These are phyloP conservation scores for Corbicula japonica DNA, from an alignment of 2,888 invertebrate genomes.

Conservation along the genomic window DNA sequence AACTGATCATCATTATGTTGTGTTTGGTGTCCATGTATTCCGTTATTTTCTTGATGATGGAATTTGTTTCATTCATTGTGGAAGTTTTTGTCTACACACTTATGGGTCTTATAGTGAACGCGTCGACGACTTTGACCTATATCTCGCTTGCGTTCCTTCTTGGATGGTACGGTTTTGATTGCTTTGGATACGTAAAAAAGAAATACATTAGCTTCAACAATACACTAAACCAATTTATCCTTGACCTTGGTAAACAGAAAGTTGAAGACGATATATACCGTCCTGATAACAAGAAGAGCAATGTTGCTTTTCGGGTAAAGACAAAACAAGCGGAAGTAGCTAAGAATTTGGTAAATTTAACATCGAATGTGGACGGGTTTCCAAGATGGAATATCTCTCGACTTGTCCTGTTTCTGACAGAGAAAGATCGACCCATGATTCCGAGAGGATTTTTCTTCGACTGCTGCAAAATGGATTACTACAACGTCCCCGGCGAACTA, in stretches of 20 bases:
- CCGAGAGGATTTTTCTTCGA: constrained; percentile 68
- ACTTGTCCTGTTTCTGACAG: constrained; percentile 61
- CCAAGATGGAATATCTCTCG: constrained; percentile 60
- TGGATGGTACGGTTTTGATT: constrained; percentile 79
- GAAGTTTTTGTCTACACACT: constrained; percentile 81
- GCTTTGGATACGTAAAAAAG: constrained; percentile 78
- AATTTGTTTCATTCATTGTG: constrained; percentile 81
- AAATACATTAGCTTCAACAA: constrained; percentile 82
- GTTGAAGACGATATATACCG: constrained; percentile 43
- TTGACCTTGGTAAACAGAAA: constrained; percentile 61
- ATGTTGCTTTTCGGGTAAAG: constrained; percentile 79
- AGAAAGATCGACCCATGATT: constrained; percentile 61
- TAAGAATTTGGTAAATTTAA: constrained; percentile 50
- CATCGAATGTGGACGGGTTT: constrained; percentile 19
- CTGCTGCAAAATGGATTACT: constrained; percentile 64
- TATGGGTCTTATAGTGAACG: constrained; percentile 83
- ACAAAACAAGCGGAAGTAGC: constrained; percentile 56
- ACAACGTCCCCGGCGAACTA: constrained; percentile 65
- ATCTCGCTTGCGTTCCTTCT: constrained; percentile 78
- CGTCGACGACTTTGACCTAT: constrained; percentile 77
- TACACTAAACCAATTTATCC: constrained; percentile 71
- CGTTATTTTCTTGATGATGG: constrained; percentile 79
- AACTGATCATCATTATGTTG: constrained; percentile 68
- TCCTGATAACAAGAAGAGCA: constrained; percentile 67
- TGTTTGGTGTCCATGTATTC: constrained; percentile 77